These are phyloP conservation scores for Onthophagus sagittarius DNA, from an alignment of 2,888 invertebrate species.

Conservation along the genomic window DNA sequence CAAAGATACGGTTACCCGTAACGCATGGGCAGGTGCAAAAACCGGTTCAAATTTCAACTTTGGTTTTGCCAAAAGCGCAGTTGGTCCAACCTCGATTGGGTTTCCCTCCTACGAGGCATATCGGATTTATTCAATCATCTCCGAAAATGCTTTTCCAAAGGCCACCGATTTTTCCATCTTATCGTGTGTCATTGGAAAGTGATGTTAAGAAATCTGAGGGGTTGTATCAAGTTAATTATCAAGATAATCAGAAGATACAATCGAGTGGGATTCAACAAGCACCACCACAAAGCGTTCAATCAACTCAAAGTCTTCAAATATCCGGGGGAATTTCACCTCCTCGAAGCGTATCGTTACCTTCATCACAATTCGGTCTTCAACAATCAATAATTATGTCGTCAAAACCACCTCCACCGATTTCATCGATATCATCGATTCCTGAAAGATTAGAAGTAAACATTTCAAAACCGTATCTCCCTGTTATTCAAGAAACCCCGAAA, in stretches of 20 bases:
- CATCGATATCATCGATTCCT: conserved; percentile 15
- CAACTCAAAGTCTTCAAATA: conserved; percentile 14
- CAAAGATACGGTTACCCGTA: conserved; percentile 50
- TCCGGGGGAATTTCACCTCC: conserved; percentile 2
- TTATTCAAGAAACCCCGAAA: conserved; percentile 40
- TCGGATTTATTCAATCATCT: neutral
- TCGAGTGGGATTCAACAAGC: neutral
- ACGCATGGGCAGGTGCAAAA: conserved; percentile 56
- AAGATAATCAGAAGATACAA: too few relatives aligned
- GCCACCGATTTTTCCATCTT: neutral
- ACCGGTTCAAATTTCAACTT: conserved; percentile 53
- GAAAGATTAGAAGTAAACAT: conserved; percentile 12
- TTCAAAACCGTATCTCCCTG: conserved; percentile 37
- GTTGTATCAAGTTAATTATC: too few relatives aligned
- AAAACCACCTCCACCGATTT: conserved; percentile 21
- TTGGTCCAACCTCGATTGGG: conserved; percentile 31
- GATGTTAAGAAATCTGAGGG: neutral
- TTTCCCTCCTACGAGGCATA: neutral
- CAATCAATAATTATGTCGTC: conserved; percentile 5
- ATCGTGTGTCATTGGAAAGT: neutral
- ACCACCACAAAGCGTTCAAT: neutral
- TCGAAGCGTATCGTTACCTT: neutral
- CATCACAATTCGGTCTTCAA: neutral
- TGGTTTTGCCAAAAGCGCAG: conserved; percentile 45
- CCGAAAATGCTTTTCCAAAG: neutral